Evolutionary conservation across 2,888 invertebrate species (phyloP), one percentile per base, ranked within the genome.

Genomic region (Ramazzottius varieornatus): DNA sequence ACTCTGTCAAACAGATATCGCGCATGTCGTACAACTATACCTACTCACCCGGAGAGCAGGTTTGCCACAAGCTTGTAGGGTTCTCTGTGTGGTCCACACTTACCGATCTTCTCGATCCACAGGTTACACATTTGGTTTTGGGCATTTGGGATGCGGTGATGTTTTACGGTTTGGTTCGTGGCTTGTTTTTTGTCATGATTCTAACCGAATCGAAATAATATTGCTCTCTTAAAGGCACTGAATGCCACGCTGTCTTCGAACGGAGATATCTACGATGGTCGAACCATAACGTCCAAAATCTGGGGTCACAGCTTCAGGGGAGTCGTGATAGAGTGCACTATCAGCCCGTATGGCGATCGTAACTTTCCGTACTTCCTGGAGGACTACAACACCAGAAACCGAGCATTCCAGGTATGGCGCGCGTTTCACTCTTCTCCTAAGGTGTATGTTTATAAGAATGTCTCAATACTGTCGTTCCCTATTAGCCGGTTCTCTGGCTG

Each of bases 61-160:
- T 54, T 16, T n/a, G n/a, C n/a, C n/a, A n/a, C n/a, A n/a, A n/a
- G n/a, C n/a, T n/a, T n/a, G n/a, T n/a, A n/a, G n/a, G n/a, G n/a
- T n/a, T n/a, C n/a, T n/a, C n/a, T n/a, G n/a, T n/a, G n/a, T n/a
- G n/a, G n/a, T n/a, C n/a, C n/a, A n/a, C n/a, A n/a, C n/a, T n/a
- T n/a, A n/a, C n/a, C n/a, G n/a, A n/a, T n/a, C n/a, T n/a, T n/a
- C n/a, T n/a, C n/a, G n/a, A n/a, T n/a, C n/a, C n/a, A 54, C 20
- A 54, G 54, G 54, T 54, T 8, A 54, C 54, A 4, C 54, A 54
- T 29, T 29, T 54, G 54, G 54, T 54, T 13, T 24, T 54, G 8
- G 54, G 54, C 4, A 54, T 54, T 24, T 54, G 54, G 54, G 54
- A 54, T 54, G 54, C 54, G 29, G 54, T 54, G 4, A 54, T 54